phyloP scores from a whole-genome alignment of 2,113 vertebrate genomes.

The Xenopus tropicalis region UCB_Xtro_10.0 CM004446.2:107821001-107821500 shows the following conservation, averaged over 20 bases:
- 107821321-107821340: slow-evolving; percentile 88
- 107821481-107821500: slow-evolving; percentile 87
- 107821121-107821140: no score
- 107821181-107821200: no score
- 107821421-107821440: no score
- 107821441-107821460: background rate
- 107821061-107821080: no score
- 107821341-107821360: slow-evolving; percentile 98
- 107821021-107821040: no score
- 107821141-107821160: no score
- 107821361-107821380: slow-evolving; percentile 98
- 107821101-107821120: no score
- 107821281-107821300: slow-evolving; percentile 91
- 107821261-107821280: slow-evolving; percentile 88
- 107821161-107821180: no score
- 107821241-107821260: slow-evolving; percentile 77
- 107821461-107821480: slow-evolving; percentile 70
- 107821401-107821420: no score
- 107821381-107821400: slow-evolving; percentile 84
- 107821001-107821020: no score
- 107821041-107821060: no score
- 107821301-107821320: slow-evolving; percentile 75
- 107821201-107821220: background rate
- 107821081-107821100: no score
- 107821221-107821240: background rate